phyloP scores from a whole-genome alignment of 2,888 invertebrate genomes.

The Branchellion lobata region DNA sequence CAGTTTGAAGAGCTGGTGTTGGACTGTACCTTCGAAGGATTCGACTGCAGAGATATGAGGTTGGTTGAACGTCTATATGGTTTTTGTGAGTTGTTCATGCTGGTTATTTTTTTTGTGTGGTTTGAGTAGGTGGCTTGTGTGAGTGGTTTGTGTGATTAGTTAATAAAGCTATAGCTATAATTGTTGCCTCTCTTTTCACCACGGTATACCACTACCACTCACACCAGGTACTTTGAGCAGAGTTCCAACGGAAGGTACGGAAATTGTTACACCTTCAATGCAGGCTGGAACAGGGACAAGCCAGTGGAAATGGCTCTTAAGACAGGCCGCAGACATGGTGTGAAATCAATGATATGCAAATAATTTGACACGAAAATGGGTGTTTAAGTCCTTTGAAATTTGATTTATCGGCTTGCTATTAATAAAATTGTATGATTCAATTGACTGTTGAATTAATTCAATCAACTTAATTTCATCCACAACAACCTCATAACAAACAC shows the following conservation, averaged over 20 bases:
- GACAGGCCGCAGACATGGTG: slow-evolving; percentile 44
- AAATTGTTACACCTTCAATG: slow-evolving; percentile 43
- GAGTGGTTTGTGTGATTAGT: too few relatives aligned
- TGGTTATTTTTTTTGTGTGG: too few relatives aligned
- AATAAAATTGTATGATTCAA: too few relatives aligned
- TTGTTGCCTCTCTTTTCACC: too few relatives aligned
- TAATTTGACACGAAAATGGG: not conserved
- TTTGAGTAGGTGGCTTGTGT: too few relatives aligned
- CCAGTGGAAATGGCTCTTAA: slow-evolving; percentile 17
- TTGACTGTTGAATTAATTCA: too few relatives aligned
- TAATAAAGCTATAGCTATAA: too few relatives aligned
- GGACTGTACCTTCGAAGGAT: slow-evolving; percentile 22
- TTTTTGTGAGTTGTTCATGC: not conserved
- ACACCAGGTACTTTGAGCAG: slow-evolving; percentile 13
- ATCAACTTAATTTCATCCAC: not conserved
- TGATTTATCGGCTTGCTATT: too few relatives aligned
- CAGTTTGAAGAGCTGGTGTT: slow-evolving; percentile 3
- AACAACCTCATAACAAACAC: too few relatives aligned
- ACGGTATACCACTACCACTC: too few relatives aligned
- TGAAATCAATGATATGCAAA: not conserved
- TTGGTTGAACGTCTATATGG: too few relatives aligned
- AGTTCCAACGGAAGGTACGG: slow-evolving; percentile 32
- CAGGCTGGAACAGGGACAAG: slow-evolving; percentile 25
- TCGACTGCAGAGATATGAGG: not conserved
- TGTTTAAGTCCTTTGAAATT: too few relatives aligned